phyloP scores from a whole-genome alignment of 2,797 vertebrate species.

The Hirundo rustica region DNA sequence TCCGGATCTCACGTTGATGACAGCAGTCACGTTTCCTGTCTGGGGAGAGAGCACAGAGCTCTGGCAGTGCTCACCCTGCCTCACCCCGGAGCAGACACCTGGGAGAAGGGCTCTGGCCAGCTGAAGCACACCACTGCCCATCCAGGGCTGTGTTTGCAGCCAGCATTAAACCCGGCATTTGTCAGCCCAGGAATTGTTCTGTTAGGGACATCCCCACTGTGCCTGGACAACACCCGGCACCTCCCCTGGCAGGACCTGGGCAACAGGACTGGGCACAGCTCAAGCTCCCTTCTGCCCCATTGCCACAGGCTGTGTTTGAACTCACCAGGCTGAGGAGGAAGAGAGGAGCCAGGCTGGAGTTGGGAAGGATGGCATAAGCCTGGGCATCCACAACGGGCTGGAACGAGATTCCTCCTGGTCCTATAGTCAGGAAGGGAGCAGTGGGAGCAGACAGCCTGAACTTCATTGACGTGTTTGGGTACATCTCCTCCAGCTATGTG shows the following conservation, averaged over 20 bases:
- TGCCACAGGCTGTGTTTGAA: background rate
- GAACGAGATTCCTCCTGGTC: constrained; percentile 52
- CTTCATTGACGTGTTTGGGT: constrained; percentile 72
- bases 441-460: constrained; percentile 53
- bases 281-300: background rate
- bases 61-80: background rate
- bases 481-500: constrained; percentile 69
- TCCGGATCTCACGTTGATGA: constrained; percentile 14
- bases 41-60: constrained; percentile 17
- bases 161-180: background rate
- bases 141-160: accelerated
- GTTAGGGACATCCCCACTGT: background rate
- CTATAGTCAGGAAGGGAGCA: constrained; percentile 62
- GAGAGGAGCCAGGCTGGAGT: constrained; percentile 27
- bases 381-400: constrained; percentile 62
- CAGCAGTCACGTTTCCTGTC: constrained; percentile 49
- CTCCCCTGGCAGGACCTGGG: background rate
- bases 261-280: background rate
- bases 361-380: constrained; percentile 70
- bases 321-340: constrained; percentile 75
- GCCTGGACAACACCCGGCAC: accelerated
- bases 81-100: background rate
- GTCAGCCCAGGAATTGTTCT: background rate
- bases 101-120: accelerated
- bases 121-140: accelerated